Conservation (phyloP, 1,140 invertebrate species). For the Drosophila rhopaloa region DNA sequence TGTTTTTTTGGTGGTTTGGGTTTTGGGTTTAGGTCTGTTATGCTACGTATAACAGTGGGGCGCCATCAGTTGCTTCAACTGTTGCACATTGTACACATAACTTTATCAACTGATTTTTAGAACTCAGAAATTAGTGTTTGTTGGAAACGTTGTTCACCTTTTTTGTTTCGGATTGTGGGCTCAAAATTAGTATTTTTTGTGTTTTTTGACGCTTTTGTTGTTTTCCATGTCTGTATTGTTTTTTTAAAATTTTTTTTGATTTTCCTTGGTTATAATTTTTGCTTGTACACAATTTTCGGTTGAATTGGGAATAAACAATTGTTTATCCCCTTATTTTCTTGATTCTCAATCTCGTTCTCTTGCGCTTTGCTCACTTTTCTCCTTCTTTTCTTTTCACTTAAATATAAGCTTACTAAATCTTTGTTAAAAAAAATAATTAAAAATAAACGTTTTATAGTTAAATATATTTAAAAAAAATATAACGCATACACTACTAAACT, state of each 20-base stretch:
- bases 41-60: constrained; percentile 36
- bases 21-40: constrained; percentile 35
- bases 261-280: constrained; percentile 10
- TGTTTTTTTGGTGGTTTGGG: constrained; percentile 27
- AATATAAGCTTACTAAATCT: constrained; percentile 62
- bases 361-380: constrained; percentile 14
- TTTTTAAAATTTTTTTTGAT: neutral
- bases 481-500: constrained; percentile 50
- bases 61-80: constrained; percentile 42
- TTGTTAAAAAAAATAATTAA: constrained; percentile 54
- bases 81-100: constrained; percentile 32
- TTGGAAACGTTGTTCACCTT: neutral
- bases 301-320: constrained; percentile 18
- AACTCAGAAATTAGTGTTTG: neutral
- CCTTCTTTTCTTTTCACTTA: constrained; percentile 39
- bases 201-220: constrained; percentile 14
- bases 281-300: constrained; percentile 20
- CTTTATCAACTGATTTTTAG: constrained; percentile 1
- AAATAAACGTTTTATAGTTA: constrained; percentile 44
- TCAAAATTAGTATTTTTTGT: constrained; percentile 9
- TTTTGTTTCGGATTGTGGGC: constrained; percentile 7
- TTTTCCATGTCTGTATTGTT: constrained; percentile 3
- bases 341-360: constrained; percentile 29
- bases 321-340: constrained; percentile 6
- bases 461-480: constrained; percentile 55